Evolutionary conservation across 1,140 invertebrate species (phyloP).

Genomic region (Panulirus ornatus): DNA sequence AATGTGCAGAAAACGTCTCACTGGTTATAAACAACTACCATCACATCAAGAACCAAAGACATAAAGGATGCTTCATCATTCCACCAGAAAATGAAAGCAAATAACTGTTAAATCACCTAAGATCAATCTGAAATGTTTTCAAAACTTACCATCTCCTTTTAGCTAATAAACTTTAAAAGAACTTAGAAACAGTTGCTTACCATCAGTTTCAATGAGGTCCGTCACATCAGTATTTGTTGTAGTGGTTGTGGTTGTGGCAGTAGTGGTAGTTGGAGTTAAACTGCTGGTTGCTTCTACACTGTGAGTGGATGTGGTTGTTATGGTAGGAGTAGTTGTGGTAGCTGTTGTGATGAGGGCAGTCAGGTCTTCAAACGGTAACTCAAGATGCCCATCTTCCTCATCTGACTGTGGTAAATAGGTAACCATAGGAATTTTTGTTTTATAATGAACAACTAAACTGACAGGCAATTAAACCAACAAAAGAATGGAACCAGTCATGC

Average conservation of each 20-base stretch:
- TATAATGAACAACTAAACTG: no score
- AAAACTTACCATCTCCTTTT: no score
- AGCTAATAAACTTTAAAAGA: no score
- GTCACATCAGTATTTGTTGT: slow-evolving; percentile 16
- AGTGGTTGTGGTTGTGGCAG: neutral
- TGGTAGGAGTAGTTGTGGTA: slow-evolving; percentile 24
- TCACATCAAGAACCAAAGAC: no score
- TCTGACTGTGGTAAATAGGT: slow-evolving; percentile 36
- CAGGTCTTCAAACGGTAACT: slow-evolving; percentile 14
- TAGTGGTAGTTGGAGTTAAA: slow-evolving; percentile 8
- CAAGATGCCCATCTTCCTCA: neutral
- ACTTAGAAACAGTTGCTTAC: slow-evolving; percentile 2
- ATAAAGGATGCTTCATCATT: no score
- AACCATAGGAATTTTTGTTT: neutral
- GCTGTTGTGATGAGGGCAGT: slow-evolving; percentile 26
- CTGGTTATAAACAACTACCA: no score
- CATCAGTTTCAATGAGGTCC: slow-evolving; percentile 29
- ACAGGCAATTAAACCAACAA: no score
- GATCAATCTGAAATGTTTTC: no score
- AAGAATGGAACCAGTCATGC: no score
- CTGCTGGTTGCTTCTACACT: neutral
- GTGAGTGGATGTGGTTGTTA: slow-evolving; percentile 13
- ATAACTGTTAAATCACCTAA: no score
- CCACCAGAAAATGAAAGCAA: no score
- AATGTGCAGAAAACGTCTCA: no score